Base-by-base conservation (phyloP, 2,113 vertebrate species). In the Climacteris rufus region DNA sequence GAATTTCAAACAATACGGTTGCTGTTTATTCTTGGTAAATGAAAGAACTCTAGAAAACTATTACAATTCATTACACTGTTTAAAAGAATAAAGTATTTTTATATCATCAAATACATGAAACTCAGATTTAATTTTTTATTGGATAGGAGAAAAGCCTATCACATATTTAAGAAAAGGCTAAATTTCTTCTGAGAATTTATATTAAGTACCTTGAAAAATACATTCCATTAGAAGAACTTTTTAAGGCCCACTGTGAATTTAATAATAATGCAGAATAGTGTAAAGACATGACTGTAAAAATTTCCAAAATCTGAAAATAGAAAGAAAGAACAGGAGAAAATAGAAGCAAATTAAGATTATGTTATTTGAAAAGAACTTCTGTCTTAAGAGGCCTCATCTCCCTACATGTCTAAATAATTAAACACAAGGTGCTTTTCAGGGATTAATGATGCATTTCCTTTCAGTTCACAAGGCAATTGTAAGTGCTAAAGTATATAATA, bases 391-490 rank as follows among this genome's bases (percentile, higher is more conserved):
- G 52, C 11, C 18, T 93, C 81, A 95, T 92, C 39, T 90, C 81
- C 12, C 50, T 80, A 54, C 33, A 33, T 54, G 50, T 85, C 78
- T 96, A 96, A 95, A 96, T 95, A 96, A 95, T 92, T 94, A 94
- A 95, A 96, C 44, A 90, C 28, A 92, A 83, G 64, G 70, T 91
- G 39, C 69, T 97, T 96, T 94, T 72, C 37, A 90, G 64, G 63
- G 49, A 95, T 96, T 94, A 97, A 97, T 95, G 83, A 95, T 89
- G 45, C 33, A 93, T 96, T 96, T 97, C 63, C 64, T 53, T 86
- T 81, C 22, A 66, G 52, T 86, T 95, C 52, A 83, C 18, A 80
- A 85, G 60, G 77, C 83, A 89, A 69, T 45, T 76, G 40, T 95
- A 97, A 97, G 65, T 93, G 83, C 42, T 66, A 54, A 83, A 89